A percentile compares a stretch with the other conserved stretches of the same genome.
Evolutionary conservation across 2,113 vertebrate species (phyloP).

Genomic region (Narcine bancroftii): DNA sequence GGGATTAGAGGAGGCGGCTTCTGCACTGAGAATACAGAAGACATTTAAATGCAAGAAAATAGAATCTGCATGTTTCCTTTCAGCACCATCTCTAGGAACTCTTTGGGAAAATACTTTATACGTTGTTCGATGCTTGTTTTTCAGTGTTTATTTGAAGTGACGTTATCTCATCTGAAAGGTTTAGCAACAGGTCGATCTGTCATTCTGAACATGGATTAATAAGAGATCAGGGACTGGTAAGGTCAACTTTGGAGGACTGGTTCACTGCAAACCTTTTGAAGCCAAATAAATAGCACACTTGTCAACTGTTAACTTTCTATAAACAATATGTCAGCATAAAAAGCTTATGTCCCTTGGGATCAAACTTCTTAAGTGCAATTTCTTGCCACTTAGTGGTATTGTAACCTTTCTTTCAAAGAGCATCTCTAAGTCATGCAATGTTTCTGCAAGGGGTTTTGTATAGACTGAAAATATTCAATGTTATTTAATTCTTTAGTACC

Average conservation of each 20-base stretch:
- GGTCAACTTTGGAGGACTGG: constrained; percentile 23
- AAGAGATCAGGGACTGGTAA: constrained; percentile 25
- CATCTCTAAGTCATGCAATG: neutral
- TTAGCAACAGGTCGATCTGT: constrained; percentile 30
- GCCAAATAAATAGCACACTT: constrained; percentile 25
- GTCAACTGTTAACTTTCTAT: constrained; percentile 32
- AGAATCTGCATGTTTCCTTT: neutral
- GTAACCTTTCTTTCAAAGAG: constrained; percentile 24
- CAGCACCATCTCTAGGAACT: neutral
- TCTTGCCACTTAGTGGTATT: constrained; percentile 27
- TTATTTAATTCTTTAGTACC: neutral
- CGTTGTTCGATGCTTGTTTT: neutral
- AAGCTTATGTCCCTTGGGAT: constrained; percentile 17
- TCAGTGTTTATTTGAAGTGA: constrained; percentile 32
- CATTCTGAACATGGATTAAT: constrained; percentile 34
- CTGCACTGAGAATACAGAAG: neutral
- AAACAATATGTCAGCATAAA: constrained; percentile 35
- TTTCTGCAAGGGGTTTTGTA: neutral
- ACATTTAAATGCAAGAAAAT: neutral
- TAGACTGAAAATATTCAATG: neutral
- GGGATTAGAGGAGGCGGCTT: neutral
- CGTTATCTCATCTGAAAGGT: constrained; percentile 5
- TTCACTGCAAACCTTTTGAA: constrained; percentile 36
- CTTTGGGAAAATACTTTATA: constrained; percentile 11
- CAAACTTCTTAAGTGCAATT: constrained; percentile 29